Conservation (phyloP, 2,888 invertebrate species). For the Oeneis ivallda region DNA sequence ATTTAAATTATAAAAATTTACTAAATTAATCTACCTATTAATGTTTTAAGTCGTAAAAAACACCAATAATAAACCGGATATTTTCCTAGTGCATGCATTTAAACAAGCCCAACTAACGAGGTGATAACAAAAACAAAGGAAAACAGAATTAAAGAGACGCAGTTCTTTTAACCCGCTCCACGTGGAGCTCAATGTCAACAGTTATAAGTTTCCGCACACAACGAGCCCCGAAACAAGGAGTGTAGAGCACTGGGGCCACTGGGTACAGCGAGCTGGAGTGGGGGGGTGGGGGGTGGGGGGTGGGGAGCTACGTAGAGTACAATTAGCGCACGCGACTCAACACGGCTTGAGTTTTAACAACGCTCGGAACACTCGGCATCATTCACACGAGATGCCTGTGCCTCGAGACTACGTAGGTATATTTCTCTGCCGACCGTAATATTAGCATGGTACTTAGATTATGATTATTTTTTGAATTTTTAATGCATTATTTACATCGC, state of each 20-base stretch:
- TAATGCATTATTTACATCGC: too few relatives aligned
- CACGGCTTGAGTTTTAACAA: conserved; percentile 80
- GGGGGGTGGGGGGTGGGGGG: conserved; percentile 37
- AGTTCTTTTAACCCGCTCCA: conserved; percentile 45
- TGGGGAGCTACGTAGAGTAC: conserved; percentile 64
- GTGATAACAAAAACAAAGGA: conserved; percentile 41
- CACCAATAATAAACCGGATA: not conserved
- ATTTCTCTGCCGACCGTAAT: not conserved
- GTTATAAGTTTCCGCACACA: conserved; percentile 62
- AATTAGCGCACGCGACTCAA: conserved; percentile 79
- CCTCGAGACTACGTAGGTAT: not conserved
- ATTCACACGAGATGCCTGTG: conserved; percentile 63
- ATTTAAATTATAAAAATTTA: too few relatives aligned
- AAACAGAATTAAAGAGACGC: conserved; percentile 42
- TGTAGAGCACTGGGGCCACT: conserved; percentile 66
- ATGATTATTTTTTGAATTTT: too few relatives aligned
- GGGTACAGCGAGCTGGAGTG: conserved; percentile 46
- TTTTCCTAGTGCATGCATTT: not conserved
- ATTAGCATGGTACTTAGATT: not conserved
- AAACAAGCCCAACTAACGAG: conserved; percentile 45
- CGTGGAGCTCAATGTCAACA: conserved; percentile 72
- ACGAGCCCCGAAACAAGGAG: conserved; percentile 66
- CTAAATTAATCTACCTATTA: not conserved
- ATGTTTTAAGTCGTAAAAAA: not conserved
- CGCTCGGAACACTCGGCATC: conserved; percentile 70